Conservation (phyloP, 2,888 invertebrate genomes). For the Protodeltote pygarga region DNA sequence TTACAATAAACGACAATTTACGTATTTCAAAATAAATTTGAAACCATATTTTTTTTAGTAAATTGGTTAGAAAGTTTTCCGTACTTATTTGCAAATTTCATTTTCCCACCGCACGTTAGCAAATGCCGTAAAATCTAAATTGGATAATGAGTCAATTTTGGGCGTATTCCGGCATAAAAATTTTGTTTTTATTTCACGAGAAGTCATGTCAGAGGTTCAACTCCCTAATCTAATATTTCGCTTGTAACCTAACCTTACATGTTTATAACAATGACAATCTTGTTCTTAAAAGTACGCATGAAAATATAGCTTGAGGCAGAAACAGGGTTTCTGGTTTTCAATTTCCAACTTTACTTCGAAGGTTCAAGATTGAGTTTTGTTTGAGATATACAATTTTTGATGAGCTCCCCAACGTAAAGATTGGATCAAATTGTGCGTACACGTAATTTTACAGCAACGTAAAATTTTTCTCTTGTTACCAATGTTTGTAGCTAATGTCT, state of each 20-base stretch:
- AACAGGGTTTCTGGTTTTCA: neutral
- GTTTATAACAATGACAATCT: constrained; percentile 38
- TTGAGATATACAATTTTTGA: constrained; percentile 13
- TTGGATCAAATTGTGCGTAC: constrained; percentile 21
- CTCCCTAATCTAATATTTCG: constrained; percentile 22
- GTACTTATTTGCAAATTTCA: too few species aligned
- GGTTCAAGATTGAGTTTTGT: constrained; percentile 2
- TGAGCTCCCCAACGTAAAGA: constrained; percentile 14
- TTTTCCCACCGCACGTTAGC: too few species aligned
- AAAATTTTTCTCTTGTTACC: constrained; percentile 3
- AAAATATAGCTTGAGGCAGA: constrained; percentile 33
- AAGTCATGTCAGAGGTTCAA: constrained; percentile 10
- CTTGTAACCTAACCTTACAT: constrained; percentile 20
- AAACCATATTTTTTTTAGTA: too few species aligned
- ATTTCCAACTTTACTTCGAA: neutral
- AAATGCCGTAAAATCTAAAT: too few species aligned
- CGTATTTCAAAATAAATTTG: too few species aligned
- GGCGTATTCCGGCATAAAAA: neutral
- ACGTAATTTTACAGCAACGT: constrained; percentile 28
- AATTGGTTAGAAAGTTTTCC: too few species aligned
- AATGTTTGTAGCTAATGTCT: too few species aligned
- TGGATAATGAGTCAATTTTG: too few species aligned
- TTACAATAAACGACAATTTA: too few species aligned
- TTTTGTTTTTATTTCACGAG: neutral
- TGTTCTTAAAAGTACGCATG: constrained; percentile 21